Evolutionary conservation across 1,140 invertebrate genomes (phyloP).

Genomic region (Drosophila melanogaster): Release_6_plus_ISO1_MT NT_033779.5:16985001-16985500

Average conservation of each 20-base stretch:
- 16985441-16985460: not conserved
- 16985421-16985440: conserved; percentile 2
- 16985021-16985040: conserved; percentile 19
- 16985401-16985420: conserved; percentile 25
- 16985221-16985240: conserved; percentile 40
- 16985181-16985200: conserved; percentile 42
- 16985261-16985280: conserved; percentile 39
- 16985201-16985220: conserved; percentile 16
- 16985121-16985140: conserved; percentile 31
- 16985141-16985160: conserved; percentile 50
- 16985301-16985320: conserved; percentile 44
- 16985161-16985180: conserved; percentile 54
- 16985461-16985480: conserved; percentile 1
- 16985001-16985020: too few relatives aligned
- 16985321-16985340: conserved; percentile 56
- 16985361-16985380: not conserved
- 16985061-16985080: conserved; percentile 35
- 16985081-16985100: conserved; percentile 62
- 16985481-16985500: not conserved
- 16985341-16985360: conserved; percentile 30
- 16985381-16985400: conserved; percentile 10
- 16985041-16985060: not conserved
- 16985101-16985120: conserved; percentile 54
- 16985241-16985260: conserved; percentile 50
- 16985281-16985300: conserved; percentile 22